These are phyloP conservation scores for Habrosyne pyritoides DNA, from an alignment of 2,888 invertebrate genomes.

Conservation along the genomic window DNA sequence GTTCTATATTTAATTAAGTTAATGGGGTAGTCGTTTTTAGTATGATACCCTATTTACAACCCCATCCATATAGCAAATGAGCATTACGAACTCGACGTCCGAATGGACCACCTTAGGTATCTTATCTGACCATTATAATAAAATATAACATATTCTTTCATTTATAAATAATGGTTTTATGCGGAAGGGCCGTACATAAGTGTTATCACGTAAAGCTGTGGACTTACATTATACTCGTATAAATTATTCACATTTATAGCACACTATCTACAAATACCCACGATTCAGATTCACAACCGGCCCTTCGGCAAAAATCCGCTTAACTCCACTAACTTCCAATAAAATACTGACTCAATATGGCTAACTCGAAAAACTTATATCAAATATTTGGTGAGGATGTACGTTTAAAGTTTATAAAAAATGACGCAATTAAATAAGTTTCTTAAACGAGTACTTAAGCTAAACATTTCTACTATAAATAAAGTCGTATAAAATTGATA, in stretches of 20 bases:
- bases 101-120: conserved; percentile 60
- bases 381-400: conserved; percentile 82
- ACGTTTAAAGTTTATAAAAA: conserved; percentile 70
- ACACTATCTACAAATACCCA: conserved; percentile 82
- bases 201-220: conserved; percentile 81
- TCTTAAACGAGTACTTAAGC: conserved; percentile 71
- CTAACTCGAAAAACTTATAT: conserved; percentile 81
- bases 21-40: conserved; percentile 59
- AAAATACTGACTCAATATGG: conserved; percentile 83
- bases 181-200: conserved; percentile 74
- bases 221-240: conserved; percentile 83
- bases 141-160: conserved; percentile 74
- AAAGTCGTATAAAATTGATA: conserved; percentile 77
- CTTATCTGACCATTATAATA: conserved; percentile 70
- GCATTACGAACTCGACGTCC: conserved; percentile 74
- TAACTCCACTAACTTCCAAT: conserved; percentile 69
- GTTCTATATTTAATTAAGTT: conserved; percentile 68
- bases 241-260: conserved; percentile 84
- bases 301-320: conserved; percentile 73
- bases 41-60: conserved; percentile 72
- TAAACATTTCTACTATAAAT: conserved; percentile 70
- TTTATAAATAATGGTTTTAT: conserved; percentile 58
- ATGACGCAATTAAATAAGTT: conserved; percentile 71
- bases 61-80: conserved; percentile 71
- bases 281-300: conserved; percentile 68